Percentiles rank a stretch among this genome's conserved stretches.
Conservation (phyloP, 1,140 invertebrate species). For the Harlomillsia oculata region DNA sequence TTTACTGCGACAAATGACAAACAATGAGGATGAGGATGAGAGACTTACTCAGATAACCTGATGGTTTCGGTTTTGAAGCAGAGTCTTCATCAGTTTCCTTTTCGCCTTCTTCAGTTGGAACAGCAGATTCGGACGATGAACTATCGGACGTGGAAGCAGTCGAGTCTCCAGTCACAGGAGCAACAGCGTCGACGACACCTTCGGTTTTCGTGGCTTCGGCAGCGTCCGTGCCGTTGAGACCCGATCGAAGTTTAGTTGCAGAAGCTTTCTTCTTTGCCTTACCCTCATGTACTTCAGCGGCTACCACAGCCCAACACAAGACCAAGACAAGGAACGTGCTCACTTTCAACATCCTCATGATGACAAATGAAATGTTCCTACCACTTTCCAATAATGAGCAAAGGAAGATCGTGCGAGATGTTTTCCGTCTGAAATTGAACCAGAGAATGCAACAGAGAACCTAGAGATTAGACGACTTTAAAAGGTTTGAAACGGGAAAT, state of each 20-base stretch:
- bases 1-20: no score
- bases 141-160: neutral
- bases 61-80: conserved; percentile 4
- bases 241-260: neutral
- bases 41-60: conserved; percentile 11
- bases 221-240: neutral
- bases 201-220: neutral
- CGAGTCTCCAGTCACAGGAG: conserved; percentile 5
- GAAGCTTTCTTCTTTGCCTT: conserved; percentile 7
- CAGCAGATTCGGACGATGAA: neutral
- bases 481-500: conserved; percentile 1
- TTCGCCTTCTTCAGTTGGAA: conserved; percentile 1
- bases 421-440: neutral
- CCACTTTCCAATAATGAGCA: no score
- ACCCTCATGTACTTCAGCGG: neutral
- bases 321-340: neutral
- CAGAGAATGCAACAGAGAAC: neutral
- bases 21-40: no score
- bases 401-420: neutral
- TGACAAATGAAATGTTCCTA: no score
- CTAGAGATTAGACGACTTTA: neutral
- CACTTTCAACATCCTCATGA: no score
- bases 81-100: conserved; percentile 12
- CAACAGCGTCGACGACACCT: conserved; percentile 9
- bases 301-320: neutral